Base-by-base conservation (phyloP, 2,888 invertebrate species). In the Notodonta ziczac region DNA sequence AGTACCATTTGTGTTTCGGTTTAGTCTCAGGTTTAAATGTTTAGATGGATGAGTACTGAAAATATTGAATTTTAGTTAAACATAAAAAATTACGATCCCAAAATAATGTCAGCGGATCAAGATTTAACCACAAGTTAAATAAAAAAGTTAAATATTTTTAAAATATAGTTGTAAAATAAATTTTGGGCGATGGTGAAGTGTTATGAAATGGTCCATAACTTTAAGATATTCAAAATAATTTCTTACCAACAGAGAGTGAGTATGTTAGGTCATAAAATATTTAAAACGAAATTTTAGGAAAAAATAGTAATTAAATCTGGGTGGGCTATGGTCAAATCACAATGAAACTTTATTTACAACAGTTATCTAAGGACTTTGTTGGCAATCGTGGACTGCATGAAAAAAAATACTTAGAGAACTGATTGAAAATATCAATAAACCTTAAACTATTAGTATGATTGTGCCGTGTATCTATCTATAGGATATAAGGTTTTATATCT, bases 401-500 rank as follows among this genome's bases (percentile, higher is more conserved):
- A 24, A 24, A 24, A 24, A 24, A 24, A 24, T 2, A 24, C 24
- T 24, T 24, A 35, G 35, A 35, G n/a, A 46, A 46, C 46, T n/a
- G 10, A 46, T 46, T 13, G n/a, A 46, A n/a, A 46, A n/a, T 46
- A 10, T 35, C 35, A 35, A 35, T 4, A 35, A 35, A 35, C 7
- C 35, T 35, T 35, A 0, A 7, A 35, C 7, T 35, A 35, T 35
- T 46, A n/a, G n/a, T n/a, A n/a, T 13, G 5, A 10, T n/a, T 32
- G 52, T 32, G 32, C 24, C 4, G 32, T 57, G 62, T 62, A 63
- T 40, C 55, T 66, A 61, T 60, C 50, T 67, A 70, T 35, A 35
- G 35, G 67, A 60, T 67, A 66, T 64, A 57, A 64, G 57, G 59
- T 76, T 78, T 77, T 71, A 69, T 73, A 76, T 75, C 67, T 69